Percentiles rank a stretch among this genome's conserved stretches.
These are phyloP conservation scores for Mylabris phalerata DNA, from an alignment of 1,140 invertebrate genomes.

Conservation along the genomic window DNA sequence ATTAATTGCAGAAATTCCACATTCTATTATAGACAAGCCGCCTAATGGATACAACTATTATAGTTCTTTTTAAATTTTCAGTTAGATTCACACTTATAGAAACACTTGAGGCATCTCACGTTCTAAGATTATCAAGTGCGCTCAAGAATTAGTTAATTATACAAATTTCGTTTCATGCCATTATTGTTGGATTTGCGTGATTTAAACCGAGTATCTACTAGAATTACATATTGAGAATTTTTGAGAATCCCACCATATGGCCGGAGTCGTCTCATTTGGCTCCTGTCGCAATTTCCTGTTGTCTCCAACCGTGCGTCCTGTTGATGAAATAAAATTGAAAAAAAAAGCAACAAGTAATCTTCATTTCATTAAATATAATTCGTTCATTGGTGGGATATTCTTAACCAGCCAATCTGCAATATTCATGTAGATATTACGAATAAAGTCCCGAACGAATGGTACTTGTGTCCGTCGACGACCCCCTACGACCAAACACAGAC, in stretches of 20 bases:
- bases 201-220: background rate
- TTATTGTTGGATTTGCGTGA: background rate
- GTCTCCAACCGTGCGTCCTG: too few species aligned
- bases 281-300: too few species aligned
- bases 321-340: background rate
- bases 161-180: background rate
- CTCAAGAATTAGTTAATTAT: too few species aligned
- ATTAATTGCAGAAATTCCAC: background rate
- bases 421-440: background rate
- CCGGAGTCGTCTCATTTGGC: too few species aligned
- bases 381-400: background rate
- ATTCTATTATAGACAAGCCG: background rate
- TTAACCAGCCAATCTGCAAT: background rate
- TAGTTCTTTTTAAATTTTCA: background rate
- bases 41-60: background rate
- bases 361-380: background rate
- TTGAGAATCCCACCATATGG: too few species aligned
- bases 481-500: constrained; percentile 19
- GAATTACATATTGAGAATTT: background rate
- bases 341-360: too few species aligned
- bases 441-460: constrained; percentile 17
- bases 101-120: background rate
- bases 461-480: constrained; percentile 8
- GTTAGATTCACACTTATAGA: background rate
- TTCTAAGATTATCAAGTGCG: too few species aligned